Evolutionary conservation across 1,140 invertebrate genomes (phyloP), one percentile per base, ranked within the genome.

Genomic region (Vollenhovia emeryi): DNA sequence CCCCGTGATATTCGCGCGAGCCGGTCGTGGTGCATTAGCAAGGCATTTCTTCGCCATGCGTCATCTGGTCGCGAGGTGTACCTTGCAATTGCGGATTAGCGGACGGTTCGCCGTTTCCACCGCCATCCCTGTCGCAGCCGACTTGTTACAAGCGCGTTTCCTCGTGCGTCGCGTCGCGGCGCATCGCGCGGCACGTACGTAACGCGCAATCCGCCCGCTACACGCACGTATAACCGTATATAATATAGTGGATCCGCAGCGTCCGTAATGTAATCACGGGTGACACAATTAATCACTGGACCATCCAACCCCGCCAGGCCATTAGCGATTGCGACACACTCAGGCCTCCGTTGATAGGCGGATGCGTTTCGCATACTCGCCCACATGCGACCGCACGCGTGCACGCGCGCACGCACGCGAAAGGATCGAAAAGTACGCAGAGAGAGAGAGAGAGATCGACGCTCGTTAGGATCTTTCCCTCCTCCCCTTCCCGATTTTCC

Each of bases 241-340:
- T 90, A 90, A 90, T 90, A 89, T 89, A 87, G 73, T 78, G 82
- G 85, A 80, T 84, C 87, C 86, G 88, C 87, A 57, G 76, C 48
- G 76, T 84, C 88, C 80, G 83, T 89, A 84, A 93, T 92, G 91
- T 92, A 93, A 93, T 93, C 91, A 90, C 87, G 90, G 88, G 85
- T 93, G 91, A 93, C 91, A 92, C 92, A 91, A 93, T 93, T 93
- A 93, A 92, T 93, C 91, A 92, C 89, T 86, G 88, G 89, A 86
- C 89, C 92, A 89, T 90, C 87, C 89, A 82, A 87, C 79, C 86
- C 86, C 71, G 76, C 83, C 64, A 85, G 89, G 86, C 88, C 89
- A 90, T 90, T 90, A 90, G 86, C 88, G 88, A 90, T 90, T 86
- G 87, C 69, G 87, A 88, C 88, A 89, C 78, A 86, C 57, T 85